Base-by-base conservation (phyloP, 2,888 invertebrate species). In the Orchesella flavescens region DNA sequence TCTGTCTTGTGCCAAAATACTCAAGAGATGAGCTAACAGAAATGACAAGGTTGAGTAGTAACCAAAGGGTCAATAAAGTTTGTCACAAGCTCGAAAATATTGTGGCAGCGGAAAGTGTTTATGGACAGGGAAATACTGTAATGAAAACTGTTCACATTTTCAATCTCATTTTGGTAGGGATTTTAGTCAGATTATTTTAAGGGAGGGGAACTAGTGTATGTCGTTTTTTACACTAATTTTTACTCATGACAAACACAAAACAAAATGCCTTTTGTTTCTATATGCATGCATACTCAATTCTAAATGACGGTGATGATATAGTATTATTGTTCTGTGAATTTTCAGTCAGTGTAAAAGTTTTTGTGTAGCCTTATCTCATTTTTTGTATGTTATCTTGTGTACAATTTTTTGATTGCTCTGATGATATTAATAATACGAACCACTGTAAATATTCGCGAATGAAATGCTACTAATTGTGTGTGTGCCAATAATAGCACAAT, bases 1-100 rank as follows among this genome's bases (percentile, higher is more conserved):
- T 88, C 43, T 88, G 88, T 68, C 65, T 88, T n/a, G 84, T 84
- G 19, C 87, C 88, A 13, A 86, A 82, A 43, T 86, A 84, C 61
- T 88, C 88, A 9, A 23, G 69, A 13, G 81, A 81, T n/a, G 75
- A 81, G 13, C 5, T 81, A 10, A 69, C 74, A 15, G 46, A n/a
- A n/a, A n/a, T n/a, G n/a, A n/a, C n/a, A n/a, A n/a, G n/a, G n/a
- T n/a, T n/a, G 15, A 15, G 23, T 19, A 4, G 23, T 49, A 5
- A 75, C 81, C 65, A 74, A 0, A 72, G 76, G 43, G 83, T 73
- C 0, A 75, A 81, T 57, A 86, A 79, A 74, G 82, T 85, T 17
- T 86, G 86, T 44, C 86, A 83, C 17, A 77, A 77, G 46, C 65
- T 86, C 55, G 73, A 81, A 17, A 75, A 82, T 23, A 44, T 75